Conservation (phyloP, 2,888 invertebrate species). For the Nowickia ferox region DNA sequence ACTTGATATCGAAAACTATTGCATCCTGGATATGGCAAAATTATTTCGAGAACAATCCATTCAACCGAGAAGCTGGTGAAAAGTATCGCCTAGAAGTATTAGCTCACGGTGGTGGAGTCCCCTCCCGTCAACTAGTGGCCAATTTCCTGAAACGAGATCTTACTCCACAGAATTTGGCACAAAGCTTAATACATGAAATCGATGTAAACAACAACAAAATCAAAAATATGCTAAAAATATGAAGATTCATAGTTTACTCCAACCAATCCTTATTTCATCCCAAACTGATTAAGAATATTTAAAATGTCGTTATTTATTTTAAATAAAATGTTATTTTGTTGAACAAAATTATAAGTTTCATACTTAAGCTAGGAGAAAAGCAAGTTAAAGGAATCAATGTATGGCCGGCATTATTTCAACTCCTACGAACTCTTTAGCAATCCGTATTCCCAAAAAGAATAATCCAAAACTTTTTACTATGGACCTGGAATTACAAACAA, state of each 20-base stretch:
- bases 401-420: slow-evolving; percentile 88
- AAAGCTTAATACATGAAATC: slow-evolving; percentile 90
- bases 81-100: slow-evolving; percentile 90
- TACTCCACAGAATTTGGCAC: slow-evolving; percentile 90
- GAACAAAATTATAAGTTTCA: slow-evolving; percentile 48
- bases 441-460: slow-evolving; percentile 89
- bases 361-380: slow-evolving; percentile 45
- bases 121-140: slow-evolving; percentile 90
- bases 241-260: not conserved
- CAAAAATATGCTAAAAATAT: slow-evolving; percentile 76
- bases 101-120: slow-evolving; percentile 93
- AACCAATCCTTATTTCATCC: not conserved
- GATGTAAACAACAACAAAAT: slow-evolving; percentile 86
- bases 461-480: slow-evolving; percentile 91
- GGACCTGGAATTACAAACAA: slow-evolving; percentile 85
- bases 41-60: slow-evolving; percentile 91
- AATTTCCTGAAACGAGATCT: slow-evolving; percentile 91
- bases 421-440: slow-evolving; percentile 91
- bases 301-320: slow-evolving; percentile 18
- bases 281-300: no score
- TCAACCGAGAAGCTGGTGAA: slow-evolving; percentile 90
- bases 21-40: slow-evolving; percentile 97
- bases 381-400: slow-evolving; percentile 24
- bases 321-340: slow-evolving; percentile 54
- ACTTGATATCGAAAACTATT: slow-evolving; percentile 96